Percentiles rank a stretch among this genome's conserved stretches.
Evolutionary conservation across 2,888 invertebrate species (phyloP).

Genomic region (Polia nebulosa): DNA sequence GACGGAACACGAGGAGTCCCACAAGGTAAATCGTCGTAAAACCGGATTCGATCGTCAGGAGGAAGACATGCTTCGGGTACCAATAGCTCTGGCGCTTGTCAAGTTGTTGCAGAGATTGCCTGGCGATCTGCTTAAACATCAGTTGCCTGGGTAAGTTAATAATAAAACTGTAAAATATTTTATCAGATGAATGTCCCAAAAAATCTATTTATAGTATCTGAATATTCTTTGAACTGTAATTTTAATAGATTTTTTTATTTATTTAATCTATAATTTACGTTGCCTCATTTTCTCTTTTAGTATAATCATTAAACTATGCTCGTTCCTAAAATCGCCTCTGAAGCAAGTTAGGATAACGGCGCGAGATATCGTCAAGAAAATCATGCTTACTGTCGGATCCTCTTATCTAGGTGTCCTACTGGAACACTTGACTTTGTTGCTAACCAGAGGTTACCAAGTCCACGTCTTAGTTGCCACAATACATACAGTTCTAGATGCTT

Average conservation of each 20-base stretch:
- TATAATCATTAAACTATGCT: slow-evolving; percentile 96
- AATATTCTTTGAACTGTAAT: neutral
- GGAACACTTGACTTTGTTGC: slow-evolving; percentile 94
- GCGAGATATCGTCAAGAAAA: slow-evolving; percentile 97
- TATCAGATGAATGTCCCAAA: neutral
- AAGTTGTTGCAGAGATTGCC: slow-evolving; percentile 97
- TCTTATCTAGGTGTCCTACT: slow-evolving; percentile 94
- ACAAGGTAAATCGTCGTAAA: slow-evolving; percentile 94
- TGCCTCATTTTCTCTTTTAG: slow-evolving; percentile 82
- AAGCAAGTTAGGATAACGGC: slow-evolving; percentile 96
- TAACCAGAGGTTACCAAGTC: slow-evolving; percentile 97
- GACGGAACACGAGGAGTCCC: slow-evolving; percentile 94
- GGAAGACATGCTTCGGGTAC: slow-evolving; percentile 97
- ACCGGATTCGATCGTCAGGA: slow-evolving; percentile 95
- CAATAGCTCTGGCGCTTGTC: slow-evolving; percentile 97
- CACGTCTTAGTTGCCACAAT: slow-evolving; percentile 98
- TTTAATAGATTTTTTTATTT: neutral
- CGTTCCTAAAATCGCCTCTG: slow-evolving; percentile 96
- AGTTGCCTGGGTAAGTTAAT: slow-evolving; percentile 94
- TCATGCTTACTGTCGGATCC: slow-evolving; percentile 96
- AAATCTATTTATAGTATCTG: too few species aligned
- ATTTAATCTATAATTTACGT: neutral
- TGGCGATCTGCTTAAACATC: slow-evolving; percentile 93
- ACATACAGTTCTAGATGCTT: slow-evolving; percentile 94
- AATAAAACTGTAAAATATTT: neutral